Percentiles rank a stretch among this genome's conserved stretches.
Evolutionary conservation across 1,140 invertebrate genomes (phyloP).

Genomic region (Rhopalosiphum maidis): DNA sequence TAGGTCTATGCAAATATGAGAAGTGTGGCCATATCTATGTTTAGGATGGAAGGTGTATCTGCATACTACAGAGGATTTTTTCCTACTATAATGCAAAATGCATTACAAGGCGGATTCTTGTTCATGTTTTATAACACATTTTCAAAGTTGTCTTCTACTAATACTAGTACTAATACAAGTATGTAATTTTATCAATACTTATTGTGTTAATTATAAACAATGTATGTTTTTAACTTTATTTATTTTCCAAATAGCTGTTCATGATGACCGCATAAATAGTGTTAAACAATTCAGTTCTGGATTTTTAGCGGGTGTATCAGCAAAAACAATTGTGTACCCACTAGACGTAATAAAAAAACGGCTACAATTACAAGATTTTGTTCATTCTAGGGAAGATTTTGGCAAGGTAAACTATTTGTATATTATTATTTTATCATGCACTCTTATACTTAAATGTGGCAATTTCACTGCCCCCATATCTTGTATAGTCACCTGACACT

Average conservation of each 20-base stretch:
- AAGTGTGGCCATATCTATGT: slow-evolving; percentile 69
- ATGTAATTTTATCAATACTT: not conserved
- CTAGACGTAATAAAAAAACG: slow-evolving; percentile 87
- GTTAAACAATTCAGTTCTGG: slow-evolving; percentile 70
- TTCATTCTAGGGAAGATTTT: slow-evolving; percentile 74
- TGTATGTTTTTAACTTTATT: not conserved
- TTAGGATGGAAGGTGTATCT: slow-evolving; percentile 72
- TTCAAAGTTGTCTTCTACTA: not conserved
- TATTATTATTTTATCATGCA: not conserved
- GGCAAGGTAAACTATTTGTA: slow-evolving; percentile 66
- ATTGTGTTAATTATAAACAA: not conserved
- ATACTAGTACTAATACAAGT: slow-evolving; percentile 44
- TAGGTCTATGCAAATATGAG: slow-evolving; percentile 76
- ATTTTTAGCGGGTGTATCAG: slow-evolving; percentile 74
- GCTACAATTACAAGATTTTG: slow-evolving; percentile 88
- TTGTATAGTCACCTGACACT: not conserved
- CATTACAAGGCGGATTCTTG: slow-evolving; percentile 85
- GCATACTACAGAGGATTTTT: slow-evolving; percentile 83
- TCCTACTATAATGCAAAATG: slow-evolving; percentile 85
- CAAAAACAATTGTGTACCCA: slow-evolving; percentile 84
- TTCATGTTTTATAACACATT: slow-evolving; percentile 79
- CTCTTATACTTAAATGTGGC: not conserved
- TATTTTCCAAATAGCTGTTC: not conserved
- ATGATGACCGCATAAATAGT: not conserved
- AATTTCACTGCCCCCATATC: too few species aligned